Evolutionary conservation across 2,888 invertebrate species (phyloP).

Genomic region (Leptinotarsa peninsularis): DNA sequence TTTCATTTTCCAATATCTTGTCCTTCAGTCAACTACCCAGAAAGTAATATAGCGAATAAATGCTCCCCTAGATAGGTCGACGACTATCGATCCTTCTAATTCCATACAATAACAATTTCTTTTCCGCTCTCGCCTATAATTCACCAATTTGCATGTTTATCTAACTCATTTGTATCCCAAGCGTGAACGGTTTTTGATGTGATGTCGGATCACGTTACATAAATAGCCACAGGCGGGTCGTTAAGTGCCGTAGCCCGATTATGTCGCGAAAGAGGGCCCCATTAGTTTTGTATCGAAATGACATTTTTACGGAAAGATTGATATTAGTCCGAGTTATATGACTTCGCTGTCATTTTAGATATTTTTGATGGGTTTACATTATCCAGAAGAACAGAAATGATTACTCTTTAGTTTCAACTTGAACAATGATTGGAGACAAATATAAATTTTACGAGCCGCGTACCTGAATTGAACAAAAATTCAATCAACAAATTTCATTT

Average conservation of each 20-base stretch:
- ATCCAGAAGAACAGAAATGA: too few relatives aligned
- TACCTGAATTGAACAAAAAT: too few relatives aligned
- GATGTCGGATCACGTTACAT: constrained; percentile 16
- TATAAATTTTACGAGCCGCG: too few relatives aligned
- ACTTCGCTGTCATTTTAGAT: too few relatives aligned
- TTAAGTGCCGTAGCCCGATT: not conserved
- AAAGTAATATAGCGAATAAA: not conserved
- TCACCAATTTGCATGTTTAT: constrained; percentile 9
- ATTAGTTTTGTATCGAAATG: not conserved
- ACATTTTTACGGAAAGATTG: not conserved
- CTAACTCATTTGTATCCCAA: constrained; percentile 14
- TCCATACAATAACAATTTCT: constrained; percentile 18
- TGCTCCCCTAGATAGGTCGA: not conserved
- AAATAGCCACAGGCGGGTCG: constrained; percentile 6
- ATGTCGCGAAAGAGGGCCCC: not conserved
- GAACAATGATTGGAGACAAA: too few relatives aligned
- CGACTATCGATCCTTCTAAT: constrained; percentile 6
- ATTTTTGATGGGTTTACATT: too few relatives aligned
- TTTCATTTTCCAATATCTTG: too few relatives aligned
- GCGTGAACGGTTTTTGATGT: constrained; percentile 17
- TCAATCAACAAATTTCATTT: too few relatives aligned
- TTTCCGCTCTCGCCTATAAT: constrained; percentile 15
- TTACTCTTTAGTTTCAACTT: too few relatives aligned
- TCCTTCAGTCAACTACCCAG: not conserved
- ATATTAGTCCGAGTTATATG: too few relatives aligned